Evolutionary conservation across 2,888 invertebrate species (phyloP).

Genomic region (Cosmorhoe ocellata): DNA sequence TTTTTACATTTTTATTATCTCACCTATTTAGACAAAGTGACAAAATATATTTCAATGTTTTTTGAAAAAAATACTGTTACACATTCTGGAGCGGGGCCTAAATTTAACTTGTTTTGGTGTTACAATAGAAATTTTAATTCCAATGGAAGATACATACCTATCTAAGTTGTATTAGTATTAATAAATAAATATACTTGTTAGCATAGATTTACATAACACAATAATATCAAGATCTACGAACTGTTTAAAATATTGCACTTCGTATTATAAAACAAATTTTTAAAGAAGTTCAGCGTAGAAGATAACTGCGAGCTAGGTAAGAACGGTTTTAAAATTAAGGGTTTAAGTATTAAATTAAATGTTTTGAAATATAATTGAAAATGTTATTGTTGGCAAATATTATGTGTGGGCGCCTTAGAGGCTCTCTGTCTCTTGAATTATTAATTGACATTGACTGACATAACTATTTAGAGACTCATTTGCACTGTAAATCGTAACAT

Average conservation of each 20-base stretch:
- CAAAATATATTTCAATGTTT: constrained; percentile 51
- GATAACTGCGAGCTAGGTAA: too few relatives aligned
- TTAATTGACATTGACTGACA: too few relatives aligned
- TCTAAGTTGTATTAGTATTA: constrained; percentile 1
- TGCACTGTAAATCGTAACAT: too few relatives aligned
- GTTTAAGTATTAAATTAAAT: too few relatives aligned
- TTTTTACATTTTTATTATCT: constrained; percentile 69
- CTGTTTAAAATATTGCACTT: constrained; percentile 5
- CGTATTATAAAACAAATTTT: background rate
- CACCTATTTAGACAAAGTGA: constrained; percentile 75
- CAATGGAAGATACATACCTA: constrained; percentile 14
- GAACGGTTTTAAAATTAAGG: too few relatives aligned
- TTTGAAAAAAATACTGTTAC: constrained; percentile 46
- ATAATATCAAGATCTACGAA: too few relatives aligned
- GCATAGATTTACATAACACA: constrained; percentile 12
- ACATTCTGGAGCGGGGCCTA: constrained; percentile 46
- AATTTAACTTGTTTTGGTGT: constrained; percentile 1
- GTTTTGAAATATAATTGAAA: too few relatives aligned
- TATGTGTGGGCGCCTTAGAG: too few relatives aligned
- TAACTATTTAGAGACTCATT: too few relatives aligned
- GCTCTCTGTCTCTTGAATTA: too few relatives aligned
- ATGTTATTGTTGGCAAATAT: too few relatives aligned
- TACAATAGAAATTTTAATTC: background rate
- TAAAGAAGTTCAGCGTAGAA: too few relatives aligned
- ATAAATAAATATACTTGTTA: constrained; percentile 20